Evolutionary conservation across 2,113 vertebrate genomes (phyloP).

Genomic region (Erinaceus europaeus): DNA sequence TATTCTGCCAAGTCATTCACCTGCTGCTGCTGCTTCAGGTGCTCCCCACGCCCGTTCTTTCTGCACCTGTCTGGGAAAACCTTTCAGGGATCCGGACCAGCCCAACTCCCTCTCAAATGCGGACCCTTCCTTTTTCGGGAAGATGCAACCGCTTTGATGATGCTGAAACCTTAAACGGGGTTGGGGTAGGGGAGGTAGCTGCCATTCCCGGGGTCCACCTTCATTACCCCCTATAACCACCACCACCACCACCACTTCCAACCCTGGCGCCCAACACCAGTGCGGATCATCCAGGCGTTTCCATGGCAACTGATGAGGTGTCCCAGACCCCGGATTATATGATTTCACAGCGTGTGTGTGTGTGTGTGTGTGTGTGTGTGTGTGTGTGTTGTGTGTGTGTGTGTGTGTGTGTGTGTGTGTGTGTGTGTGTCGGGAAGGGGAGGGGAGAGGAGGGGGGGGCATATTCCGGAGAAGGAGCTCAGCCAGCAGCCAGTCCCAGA

Average conservation of each 20-base stretch:
- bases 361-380: not conserved
- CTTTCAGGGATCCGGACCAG: not conserved
- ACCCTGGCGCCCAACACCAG: too few species aligned
- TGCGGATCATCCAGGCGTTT: conserved; percentile 26
- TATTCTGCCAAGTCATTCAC: conserved; percentile 45
- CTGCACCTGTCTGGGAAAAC: not conserved
- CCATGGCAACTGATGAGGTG: conserved; percentile 57
- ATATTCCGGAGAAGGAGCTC: too few species aligned
- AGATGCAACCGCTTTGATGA: not conserved
- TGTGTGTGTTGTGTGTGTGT: too few species aligned
- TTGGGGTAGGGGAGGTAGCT: too few species aligned
- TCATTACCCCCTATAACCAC: conserved; percentile 4
- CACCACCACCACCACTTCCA: not conserved
- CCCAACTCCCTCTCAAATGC: not conserved
- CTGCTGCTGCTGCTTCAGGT: not conserved
- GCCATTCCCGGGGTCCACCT: not conserved
- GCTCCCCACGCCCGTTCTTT: not conserved
- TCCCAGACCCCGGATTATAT: conserved; percentile 35
- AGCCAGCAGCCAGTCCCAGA: too few species aligned
- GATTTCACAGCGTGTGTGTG: not conserved
- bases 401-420: not conserved
- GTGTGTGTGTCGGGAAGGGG: not conserved
- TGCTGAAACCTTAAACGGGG: not conserved
- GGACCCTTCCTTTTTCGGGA: not conserved
- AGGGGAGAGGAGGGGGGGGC: not conserved